Percentiles rank a stretch among this genome's conserved stretches.
These are phyloP conservation scores for Ochropacha duplaris DNA, from an alignment of 2,888 invertebrate genomes.

Conservation along the genomic window DNA sequence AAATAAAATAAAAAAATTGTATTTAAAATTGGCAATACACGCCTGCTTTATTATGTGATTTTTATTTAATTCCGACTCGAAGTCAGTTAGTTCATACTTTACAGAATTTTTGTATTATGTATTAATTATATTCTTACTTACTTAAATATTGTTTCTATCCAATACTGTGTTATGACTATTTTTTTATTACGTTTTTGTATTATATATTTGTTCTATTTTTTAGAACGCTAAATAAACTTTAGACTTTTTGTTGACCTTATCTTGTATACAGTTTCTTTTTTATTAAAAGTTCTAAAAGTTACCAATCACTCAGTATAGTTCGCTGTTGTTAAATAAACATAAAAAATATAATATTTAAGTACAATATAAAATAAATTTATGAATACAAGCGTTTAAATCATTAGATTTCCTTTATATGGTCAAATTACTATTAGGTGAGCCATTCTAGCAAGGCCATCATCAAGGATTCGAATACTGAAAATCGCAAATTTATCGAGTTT, in stretches of 20 bases:
- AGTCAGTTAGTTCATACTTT: neutral
- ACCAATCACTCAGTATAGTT: slow-evolving; percentile 19
- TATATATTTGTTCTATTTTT: slow-evolving; percentile 23
- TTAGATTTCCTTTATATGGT: neutral
- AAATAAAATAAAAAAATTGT: neutral
- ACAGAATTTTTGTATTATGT: slow-evolving; percentile 12
- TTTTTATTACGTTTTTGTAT: slow-evolving; percentile 36
- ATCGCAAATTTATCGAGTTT: too few species aligned
- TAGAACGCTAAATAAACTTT: slow-evolving; percentile 25
- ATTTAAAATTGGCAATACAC: neutral
- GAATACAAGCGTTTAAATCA: neutral
- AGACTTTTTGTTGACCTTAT: slow-evolving; percentile 22
- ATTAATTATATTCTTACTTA: slow-evolving; percentile 7
- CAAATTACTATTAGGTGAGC: too few species aligned
- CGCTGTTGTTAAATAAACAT: slow-evolving; percentile 4
- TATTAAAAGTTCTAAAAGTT: slow-evolving; percentile 24
- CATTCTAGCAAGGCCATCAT: too few species aligned
- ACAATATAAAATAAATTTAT: slow-evolving; percentile 23
- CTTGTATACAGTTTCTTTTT: slow-evolving; percentile 21
- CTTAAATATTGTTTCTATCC: too few species aligned
- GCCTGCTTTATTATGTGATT: neutral
- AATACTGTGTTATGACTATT: slow-evolving; percentile 16
- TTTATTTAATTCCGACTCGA: too few species aligned
- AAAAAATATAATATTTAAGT: slow-evolving; percentile 28
- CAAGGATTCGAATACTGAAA: too few species aligned